Evolutionary conservation across 37 sponge, comb jelly and placozoan genomes (phyloP).

Genomic region (Axinella damicornis): DNA sequence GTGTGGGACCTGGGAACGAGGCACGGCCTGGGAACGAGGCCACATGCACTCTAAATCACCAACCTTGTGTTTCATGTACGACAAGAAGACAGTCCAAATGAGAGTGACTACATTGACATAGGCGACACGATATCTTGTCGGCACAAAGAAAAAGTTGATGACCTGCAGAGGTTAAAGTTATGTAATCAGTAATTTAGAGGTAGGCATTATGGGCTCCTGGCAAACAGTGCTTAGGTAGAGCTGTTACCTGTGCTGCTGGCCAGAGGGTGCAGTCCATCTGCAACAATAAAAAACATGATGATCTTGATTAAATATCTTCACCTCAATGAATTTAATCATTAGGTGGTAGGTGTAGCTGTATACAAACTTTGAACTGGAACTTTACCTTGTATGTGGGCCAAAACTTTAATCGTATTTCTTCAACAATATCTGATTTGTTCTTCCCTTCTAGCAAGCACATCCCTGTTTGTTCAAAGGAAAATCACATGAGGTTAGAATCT

Average conservation of each 20-base stretch:
- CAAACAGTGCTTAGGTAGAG: neutral
- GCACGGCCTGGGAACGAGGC: too few relatives aligned
- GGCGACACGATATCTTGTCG: constrained; percentile 54
- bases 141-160: constrained; percentile 80
- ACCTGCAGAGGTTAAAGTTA: too few relatives aligned
- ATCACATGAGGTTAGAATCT: too few relatives aligned
- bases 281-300: neutral
- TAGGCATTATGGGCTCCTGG: too few relatives aligned
- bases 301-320: too few relatives aligned
- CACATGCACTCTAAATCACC: too few relatives aligned
- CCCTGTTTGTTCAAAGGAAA: constrained; percentile 33
- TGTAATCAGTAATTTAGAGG: too few relatives aligned
- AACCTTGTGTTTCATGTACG: constrained; percentile 91
- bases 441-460: constrained; percentile 75
- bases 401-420: constrained; percentile 69
- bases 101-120: constrained; percentile 73
- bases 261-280: constrained; percentile 79
- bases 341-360: too few relatives aligned
- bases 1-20: too few relatives aligned
- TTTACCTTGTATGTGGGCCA: constrained; percentile 82
- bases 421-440: neutral
- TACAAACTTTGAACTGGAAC: neutral
- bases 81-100: constrained; percentile 77
- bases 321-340: too few relatives aligned
- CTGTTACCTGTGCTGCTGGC: constrained; percentile 87